Base-by-base conservation (phyloP, 2,113 vertebrate genomes). In the Gambusia affinis region DNA sequence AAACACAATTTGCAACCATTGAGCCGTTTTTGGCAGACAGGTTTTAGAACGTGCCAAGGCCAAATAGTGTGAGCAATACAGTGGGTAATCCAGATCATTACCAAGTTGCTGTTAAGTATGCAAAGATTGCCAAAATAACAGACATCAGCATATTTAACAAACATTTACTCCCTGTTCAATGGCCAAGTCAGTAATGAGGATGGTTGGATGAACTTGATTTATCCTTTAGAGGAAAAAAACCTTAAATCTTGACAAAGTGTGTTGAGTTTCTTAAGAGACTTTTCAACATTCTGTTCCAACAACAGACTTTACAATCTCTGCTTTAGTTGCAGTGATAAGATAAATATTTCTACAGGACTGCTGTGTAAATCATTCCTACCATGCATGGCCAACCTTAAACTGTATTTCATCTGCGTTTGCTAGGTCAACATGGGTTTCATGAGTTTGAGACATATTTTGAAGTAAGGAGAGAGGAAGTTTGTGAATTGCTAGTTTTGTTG, bases 151-250 rank as follows among this genome's bases (percentile, higher is more conserved):
- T 72, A 1, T 68, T 75, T 24, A 47, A 47, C 65, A 68, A 67
- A 75, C 44, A 61, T 67, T 67, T 61, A 0, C 54, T 61, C 33
- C 29, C 28, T 44, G 37, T 67, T 64, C 33, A 75, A 27, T 47
- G 64, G 39, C 31, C 67, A 78, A 68, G 17, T 24, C 24, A 51
- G 44, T 39, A 64, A 75, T 82, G 73, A 73, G 10, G 35, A 33
- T 33, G 31, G 7, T 33, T 6, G 6, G 31, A 11, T 37, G 35
- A 37, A 37, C 10, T 11, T 37, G 10, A 37, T 12, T 37, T 37
- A 11, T 11, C 35, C 35, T 37, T 37, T 37, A 37, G 35, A 37
- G 10, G 35, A 37, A 2, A 37, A 37, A 37, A 17, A 44, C 14
- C 17, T 44, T 17, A 44, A 44, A 15, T 37, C 35, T 37, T 37